Evolutionary conservation across 2,797 vertebrate species (phyloP).

Genomic region (Acomys russatus): DNA sequence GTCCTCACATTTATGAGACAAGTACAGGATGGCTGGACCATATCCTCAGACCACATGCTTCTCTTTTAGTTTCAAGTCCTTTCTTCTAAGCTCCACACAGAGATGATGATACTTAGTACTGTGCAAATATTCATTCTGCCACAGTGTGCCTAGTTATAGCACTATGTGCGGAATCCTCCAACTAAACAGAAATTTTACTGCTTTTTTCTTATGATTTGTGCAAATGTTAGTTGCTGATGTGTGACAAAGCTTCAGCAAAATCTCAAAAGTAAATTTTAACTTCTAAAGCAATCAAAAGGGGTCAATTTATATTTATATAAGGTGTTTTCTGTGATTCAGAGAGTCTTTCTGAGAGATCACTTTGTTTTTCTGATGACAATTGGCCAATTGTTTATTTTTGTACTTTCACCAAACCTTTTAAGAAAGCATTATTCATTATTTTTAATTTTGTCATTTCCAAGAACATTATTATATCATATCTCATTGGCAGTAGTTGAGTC

Average conservation of each 20-base stretch:
- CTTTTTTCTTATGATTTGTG: conserved; percentile 29
- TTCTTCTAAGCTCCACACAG: not conserved
- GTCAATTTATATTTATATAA: conserved; percentile 56
- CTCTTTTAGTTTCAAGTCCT: not conserved
- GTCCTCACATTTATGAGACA: not conserved
- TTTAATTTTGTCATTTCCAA: conserved; percentile 54
- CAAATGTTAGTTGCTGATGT: conserved; percentile 59
- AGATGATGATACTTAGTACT: conserved; percentile 43
- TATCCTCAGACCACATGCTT: not conserved
- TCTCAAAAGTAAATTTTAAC: conserved; percentile 66
- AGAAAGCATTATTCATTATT: conserved; percentile 63
- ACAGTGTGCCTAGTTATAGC: conserved; percentile 19
- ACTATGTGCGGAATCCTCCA: conserved; percentile 67
- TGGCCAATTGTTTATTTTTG: not conserved
- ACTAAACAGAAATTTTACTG: not conserved
- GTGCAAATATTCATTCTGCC: conserved; percentile 32
- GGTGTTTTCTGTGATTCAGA: conserved; percentile 34
- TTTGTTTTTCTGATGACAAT: not conserved
- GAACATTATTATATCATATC: not conserved
- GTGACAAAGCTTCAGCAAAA: conserved; percentile 73
- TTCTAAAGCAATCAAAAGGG: conserved; percentile 53
- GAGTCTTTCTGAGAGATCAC: not conserved
- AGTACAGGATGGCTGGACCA: not conserved
- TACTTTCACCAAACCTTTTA: conserved; percentile 2
- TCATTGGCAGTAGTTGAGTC: not conserved